Conservation (phyloP, 2,888 invertebrate species). For the Ceramica pisi region DNA sequence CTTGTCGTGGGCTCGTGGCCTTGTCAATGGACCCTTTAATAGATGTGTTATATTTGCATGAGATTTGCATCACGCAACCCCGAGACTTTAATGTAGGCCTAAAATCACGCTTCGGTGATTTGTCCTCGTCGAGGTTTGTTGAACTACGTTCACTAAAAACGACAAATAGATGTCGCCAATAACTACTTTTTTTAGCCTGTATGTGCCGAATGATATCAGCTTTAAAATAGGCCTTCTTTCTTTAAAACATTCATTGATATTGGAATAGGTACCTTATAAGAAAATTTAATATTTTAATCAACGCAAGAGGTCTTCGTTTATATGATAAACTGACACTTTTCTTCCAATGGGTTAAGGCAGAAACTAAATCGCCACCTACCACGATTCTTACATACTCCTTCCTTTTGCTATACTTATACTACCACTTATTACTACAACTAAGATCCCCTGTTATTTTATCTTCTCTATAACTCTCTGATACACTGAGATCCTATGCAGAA, state of each 20-base stretch:
- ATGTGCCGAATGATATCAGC: neutral
- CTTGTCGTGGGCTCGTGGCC: slow-evolving; percentile 82
- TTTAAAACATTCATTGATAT: neutral
- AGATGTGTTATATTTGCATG: slow-evolving; percentile 79
- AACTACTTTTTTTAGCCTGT: neutral
- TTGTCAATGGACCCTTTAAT: slow-evolving; percentile 79
- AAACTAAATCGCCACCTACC: neutral
- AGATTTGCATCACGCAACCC: slow-evolving; percentile 74
- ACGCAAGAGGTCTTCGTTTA: neutral
- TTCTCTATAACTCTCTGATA: neutral
- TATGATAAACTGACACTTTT: neutral
- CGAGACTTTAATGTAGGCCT: slow-evolving; percentile 39
- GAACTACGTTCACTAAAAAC: slow-evolving; percentile 30
- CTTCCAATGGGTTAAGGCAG: neutral
- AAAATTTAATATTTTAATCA: no score
- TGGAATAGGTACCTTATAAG: neutral
- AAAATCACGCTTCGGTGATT: slow-evolving; percentile 40
- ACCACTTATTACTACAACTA: neutral
- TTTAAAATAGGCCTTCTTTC: neutral
- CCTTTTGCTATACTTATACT: neutral
- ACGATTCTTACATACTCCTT: neutral
- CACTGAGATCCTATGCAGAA: neutral
- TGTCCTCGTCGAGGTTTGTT: slow-evolving; percentile 46
- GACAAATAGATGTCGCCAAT: neutral
- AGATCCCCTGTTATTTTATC: neutral